phyloP scores from a whole-genome alignment of 2,113 vertebrate species.

The Ornithorhynchus anatinus region DNA sequence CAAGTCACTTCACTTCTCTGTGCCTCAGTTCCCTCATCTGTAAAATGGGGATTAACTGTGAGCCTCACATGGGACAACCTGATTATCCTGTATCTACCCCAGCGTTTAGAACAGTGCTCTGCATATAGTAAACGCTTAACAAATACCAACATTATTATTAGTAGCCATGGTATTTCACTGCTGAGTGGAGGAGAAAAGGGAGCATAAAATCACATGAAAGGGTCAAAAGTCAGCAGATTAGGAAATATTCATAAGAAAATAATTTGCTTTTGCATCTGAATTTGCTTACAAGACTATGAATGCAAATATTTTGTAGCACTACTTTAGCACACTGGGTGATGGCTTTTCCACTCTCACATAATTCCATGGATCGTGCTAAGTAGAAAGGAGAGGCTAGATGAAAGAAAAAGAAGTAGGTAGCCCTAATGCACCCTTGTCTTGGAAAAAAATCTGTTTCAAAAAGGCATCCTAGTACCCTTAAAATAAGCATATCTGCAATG shows the following conservation, averaged over 20 bases:
- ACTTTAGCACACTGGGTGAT: not conserved
- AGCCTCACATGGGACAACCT: too few species aligned
- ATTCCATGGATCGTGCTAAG: rapidly evolving
- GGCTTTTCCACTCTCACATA: not conserved
- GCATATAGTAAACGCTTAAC: too few species aligned
- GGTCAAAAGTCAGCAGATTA: slow-evolving; percentile 9
- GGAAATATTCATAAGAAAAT: slow-evolving; percentile 26
- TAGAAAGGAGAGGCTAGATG: not conserved
- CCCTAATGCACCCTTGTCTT: not conserved
- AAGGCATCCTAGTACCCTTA: too few species aligned
- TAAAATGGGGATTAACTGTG: too few species aligned
- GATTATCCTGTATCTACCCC: too few species aligned
- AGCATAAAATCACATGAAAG: slow-evolving; percentile 24
- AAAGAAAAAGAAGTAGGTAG: too few species aligned
- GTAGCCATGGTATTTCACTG: slow-evolving; percentile 12
- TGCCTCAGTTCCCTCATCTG: too few species aligned
- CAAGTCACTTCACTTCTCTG: too few species aligned
- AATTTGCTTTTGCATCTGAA: slow-evolving; percentile 5
- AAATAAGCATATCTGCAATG: too few species aligned
- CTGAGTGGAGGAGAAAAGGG: not conserved
- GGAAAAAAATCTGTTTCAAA: too few species aligned
- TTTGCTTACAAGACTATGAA: not conserved
- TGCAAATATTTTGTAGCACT: slow-evolving; percentile 20
- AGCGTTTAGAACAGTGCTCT: too few species aligned
- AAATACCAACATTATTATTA: too few species aligned